A percentile compares a stretch with the other conserved stretches of the same genome.
Evolutionary conservation across 1,140 invertebrate genomes (phyloP).

Genomic region (Contarinia nasturtii): DNA sequence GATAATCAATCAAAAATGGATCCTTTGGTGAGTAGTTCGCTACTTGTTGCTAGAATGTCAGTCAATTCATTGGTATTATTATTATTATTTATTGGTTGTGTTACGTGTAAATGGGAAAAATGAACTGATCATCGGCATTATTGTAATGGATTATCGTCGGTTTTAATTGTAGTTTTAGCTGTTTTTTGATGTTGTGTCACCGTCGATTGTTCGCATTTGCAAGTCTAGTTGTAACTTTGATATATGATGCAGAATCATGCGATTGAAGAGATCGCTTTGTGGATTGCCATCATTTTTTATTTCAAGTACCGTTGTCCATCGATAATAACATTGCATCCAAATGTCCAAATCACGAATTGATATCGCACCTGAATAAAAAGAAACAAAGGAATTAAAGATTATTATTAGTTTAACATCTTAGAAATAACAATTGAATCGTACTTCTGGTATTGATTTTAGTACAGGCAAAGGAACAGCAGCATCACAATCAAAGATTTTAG

Average conservation of each 20-base stretch:
- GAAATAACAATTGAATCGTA: no score
- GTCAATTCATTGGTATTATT: conserved; percentile 18
- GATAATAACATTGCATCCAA: conserved; percentile 76
- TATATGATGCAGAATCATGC: conserved; percentile 34
- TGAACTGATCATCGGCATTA: conserved; percentile 22
- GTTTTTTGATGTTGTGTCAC: conserved; percentile 7
- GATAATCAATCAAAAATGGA: conserved; percentile 22
- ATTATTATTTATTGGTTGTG: no score
- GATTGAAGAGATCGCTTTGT: conserved; percentile 38
- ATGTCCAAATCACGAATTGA: conserved; percentile 42
- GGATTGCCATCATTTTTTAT: conserved; percentile 55
- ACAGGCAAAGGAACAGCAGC: conserved; percentile 1
- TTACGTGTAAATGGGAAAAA: conserved; percentile 29
- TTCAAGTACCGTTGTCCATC: conserved; percentile 68
- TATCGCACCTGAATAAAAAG: conserved; percentile 7
- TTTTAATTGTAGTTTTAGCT: conserved; percentile 3
- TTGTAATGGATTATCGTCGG: background rate
- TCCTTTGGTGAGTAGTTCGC: conserved; percentile 13
- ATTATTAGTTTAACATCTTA: no score
- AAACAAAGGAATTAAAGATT: no score
- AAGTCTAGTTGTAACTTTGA: conserved; percentile 26
- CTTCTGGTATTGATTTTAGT: background rate
- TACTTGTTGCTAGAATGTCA: conserved; percentile 19
- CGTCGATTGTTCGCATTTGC: conserved; percentile 16
- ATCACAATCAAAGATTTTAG: conserved; percentile 7